phyloP scores from a whole-genome alignment of 2,797 vertebrate genomes.

The Apogon hyalosoma region DNA sequence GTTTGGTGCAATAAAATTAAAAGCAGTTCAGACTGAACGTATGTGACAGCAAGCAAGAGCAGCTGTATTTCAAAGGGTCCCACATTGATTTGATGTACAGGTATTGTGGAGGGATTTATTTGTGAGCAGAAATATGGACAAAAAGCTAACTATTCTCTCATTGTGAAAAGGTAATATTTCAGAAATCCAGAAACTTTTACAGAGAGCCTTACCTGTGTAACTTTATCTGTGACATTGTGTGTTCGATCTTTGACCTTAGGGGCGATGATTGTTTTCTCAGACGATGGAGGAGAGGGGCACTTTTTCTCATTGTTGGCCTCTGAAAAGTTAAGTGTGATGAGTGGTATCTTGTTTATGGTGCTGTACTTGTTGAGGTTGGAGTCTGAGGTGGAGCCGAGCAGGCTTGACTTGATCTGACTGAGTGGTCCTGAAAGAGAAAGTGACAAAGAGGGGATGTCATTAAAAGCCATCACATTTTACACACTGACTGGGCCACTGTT shows the following conservation, averaged over 20 bases:
- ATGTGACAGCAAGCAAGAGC: too few species aligned
- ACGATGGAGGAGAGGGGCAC: slow-evolving; percentile 93
- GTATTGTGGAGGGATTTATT: neutral
- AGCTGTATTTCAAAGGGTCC: too few species aligned
- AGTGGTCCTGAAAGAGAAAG: slow-evolving; percentile 88
- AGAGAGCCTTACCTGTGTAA: slow-evolving; percentile 91
- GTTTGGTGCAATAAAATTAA: too few species aligned
- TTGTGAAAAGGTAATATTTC: neutral
- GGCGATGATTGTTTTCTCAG: slow-evolving; percentile 97
- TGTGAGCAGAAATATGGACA: neutral
- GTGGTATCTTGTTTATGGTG: slow-evolving; percentile 99
- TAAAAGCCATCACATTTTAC: neutral
- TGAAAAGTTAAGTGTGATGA: slow-evolving; percentile 98
- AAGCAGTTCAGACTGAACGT: too few species aligned
- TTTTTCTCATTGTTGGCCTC: slow-evolving; percentile 96
- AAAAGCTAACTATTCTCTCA: too few species aligned
- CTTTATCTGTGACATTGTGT: slow-evolving; percentile 98
- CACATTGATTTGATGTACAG: too few species aligned
- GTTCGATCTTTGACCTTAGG: slow-evolving; percentile 97
- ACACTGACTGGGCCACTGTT: neutral
- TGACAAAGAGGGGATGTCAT: neutral
- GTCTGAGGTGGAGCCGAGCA: slow-evolving; percentile 97
- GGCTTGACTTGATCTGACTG: slow-evolving; percentile 97
- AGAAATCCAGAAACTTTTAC: neutral
- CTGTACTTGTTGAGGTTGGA: slow-evolving; percentile 99